Evolutionary conservation across 2,888 invertebrate genomes (phyloP), one percentile per base, ranked within the genome.

Genomic region (Callyntrura guangdongensis): DNA sequence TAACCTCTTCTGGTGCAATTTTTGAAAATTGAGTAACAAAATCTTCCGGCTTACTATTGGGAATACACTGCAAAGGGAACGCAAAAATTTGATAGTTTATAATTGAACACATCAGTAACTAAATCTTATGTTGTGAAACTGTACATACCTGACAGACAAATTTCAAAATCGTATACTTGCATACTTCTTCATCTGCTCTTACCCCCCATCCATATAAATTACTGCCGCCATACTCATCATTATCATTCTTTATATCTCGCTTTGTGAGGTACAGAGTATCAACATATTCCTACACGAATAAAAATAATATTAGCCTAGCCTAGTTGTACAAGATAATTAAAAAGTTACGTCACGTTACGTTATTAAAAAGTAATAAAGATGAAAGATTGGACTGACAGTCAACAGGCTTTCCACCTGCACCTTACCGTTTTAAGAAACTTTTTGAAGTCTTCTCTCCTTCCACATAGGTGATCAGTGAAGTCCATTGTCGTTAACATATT

Each of bases 141-240:
- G 3, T 27, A 61, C 59, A 11, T 74, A 91, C 91, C 61, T 77
- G 14, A 17, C 74, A 17, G 14, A 87, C 82, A 83, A 69, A 83
- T 45, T 91, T 86, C 14, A 91, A 74, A 5, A 91, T 17, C 5
- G 27, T 47, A 27, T 87, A 91, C 47, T 91, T 91, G 67, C 74
- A 49, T 53, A 56, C 47, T 49, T 91, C 91, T 27, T 49, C 17
- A 4, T 91, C 49, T 20, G 91, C 86, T 14, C 91, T 61, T 14
- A 91, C 25, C 0, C 91, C 91, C 91, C 86, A 91, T 5, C 72
- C 27, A 36, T 91, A 91, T 0, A 61, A 74, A 36, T 17, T 27
- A 27, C 1, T 12, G 6, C 11, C 4, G 25, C 49, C 0, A 20
- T n/a, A 12, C 12, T 27, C 12, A 11, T 61, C 53, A 11, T 81